A percentile compares a stretch with the other conserved stretches of the same genome.
Conservation (phyloP, 2,888 invertebrate species). For the Callyntrura guangdongensis region DNA sequence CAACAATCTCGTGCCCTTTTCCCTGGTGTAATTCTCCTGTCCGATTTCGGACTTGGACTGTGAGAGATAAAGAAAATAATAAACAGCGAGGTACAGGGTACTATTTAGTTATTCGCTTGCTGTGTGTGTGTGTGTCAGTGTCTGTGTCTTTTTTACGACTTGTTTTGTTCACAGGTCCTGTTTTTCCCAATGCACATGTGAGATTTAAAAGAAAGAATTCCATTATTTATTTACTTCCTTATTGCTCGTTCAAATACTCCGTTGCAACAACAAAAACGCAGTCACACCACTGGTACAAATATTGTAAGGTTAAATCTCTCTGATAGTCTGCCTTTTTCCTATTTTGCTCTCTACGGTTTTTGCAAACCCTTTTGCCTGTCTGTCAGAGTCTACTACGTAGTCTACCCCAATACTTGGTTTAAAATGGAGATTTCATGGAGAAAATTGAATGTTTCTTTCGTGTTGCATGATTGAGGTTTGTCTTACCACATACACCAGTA, state of each 20-base stretch:
- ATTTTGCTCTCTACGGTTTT: too few species aligned
- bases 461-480: neutral
- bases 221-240: conserved; percentile 19
- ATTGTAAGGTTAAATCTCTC: too few species aligned
- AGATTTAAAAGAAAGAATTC: neutral
- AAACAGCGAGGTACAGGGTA: too few species aligned
- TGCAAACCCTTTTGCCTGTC: neutral
- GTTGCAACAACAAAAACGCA: too few species aligned
- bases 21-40: neutral
- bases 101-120: neutral
- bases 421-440: conserved; percentile 27
- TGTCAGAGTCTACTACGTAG: too few species aligned
- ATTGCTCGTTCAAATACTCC: neutral
- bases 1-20: neutral
- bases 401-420: neutral
- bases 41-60: neutral
- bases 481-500: neutral
- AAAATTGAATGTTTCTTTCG: neutral
- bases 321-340: too few species aligned
- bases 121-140: neutral
- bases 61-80: neutral
- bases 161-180: conserved; percentile 13
- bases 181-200: neutral
- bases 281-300: too few species aligned
- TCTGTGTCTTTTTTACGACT: conserved; percentile 9